Base-by-base conservation (phyloP, 35 echinoderm and acorn worm species). In the Amphiura filiformis region DNA sequence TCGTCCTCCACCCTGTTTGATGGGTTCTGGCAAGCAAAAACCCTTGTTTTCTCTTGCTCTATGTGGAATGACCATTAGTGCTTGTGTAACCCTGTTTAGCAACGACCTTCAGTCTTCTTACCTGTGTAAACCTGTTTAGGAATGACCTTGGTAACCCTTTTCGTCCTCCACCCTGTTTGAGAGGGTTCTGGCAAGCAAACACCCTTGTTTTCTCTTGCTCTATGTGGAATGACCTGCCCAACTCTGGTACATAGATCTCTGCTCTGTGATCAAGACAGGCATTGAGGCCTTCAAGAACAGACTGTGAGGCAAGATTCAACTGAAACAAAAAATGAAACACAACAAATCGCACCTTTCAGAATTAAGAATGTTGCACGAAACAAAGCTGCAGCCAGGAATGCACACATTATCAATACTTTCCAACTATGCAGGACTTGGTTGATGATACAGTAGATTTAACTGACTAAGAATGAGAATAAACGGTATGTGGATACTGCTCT, bases 111-210 rank as follows among this genome's bases (percentile, higher is more conserved):
- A n/a, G n/a, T n/a, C n/a, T n/a, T n/a, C n/a, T n/a, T 85, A 93
- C 96, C 93, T 99, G 96, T 84, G 96, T 99, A 42, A 99, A 99
- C 52, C 93, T 78, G 38, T 99, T 99, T 12, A 95, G 81, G 82
- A 95, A 99, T 36, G 93, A 95, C 90, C 87, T 94, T 28, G 93
- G 96, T 33, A 99, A 90, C 0, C 96, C 96, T 47, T 99, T 99
- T 1, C 96, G 84, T 9, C 96, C 96, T 30, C 96, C 96, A 52
- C 96, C 96, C 78, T 99, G 96, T 26, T 90, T 94, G 18, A 99
- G 84, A 18, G 96, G 96, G 56, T 99, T 99, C 93, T 99, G 96
- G 80, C 96, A 99, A 17, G 96, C 96, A 95, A 99, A 99, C 39
- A 95, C 57, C 39, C 93, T 82, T 0, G 93, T 95, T 86, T 93